Evolutionary conservation across 2,888 invertebrate species (phyloP).

Genomic region (Hypolimnas misippus): DNA sequence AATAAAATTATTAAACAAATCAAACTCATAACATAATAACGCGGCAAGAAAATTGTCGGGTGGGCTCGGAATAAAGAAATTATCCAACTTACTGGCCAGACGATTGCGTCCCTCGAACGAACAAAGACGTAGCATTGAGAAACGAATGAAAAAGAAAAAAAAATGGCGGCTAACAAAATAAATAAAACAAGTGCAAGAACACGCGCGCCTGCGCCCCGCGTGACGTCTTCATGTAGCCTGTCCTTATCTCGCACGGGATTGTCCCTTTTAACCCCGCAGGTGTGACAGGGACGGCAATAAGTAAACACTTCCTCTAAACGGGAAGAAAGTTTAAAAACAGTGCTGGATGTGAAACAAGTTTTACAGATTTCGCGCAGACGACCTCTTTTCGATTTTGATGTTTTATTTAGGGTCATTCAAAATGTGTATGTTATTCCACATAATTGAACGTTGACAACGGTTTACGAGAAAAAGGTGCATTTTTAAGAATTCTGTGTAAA

Average conservation of each 20-base stretch:
- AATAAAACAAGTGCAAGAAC: slow-evolving; percentile 82
- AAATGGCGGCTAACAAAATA: slow-evolving; percentile 72
- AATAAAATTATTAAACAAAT: slow-evolving; percentile 85
- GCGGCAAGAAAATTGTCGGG: slow-evolving; percentile 81
- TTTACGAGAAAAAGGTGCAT: slow-evolving; percentile 29
- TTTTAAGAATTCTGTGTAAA: neutral
- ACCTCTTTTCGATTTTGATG: slow-evolving; percentile 61
- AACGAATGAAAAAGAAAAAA: slow-evolving; percentile 64
- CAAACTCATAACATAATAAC: slow-evolving; percentile 82
- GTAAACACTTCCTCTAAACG: slow-evolving; percentile 63
- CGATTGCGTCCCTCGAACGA: slow-evolving; percentile 77
- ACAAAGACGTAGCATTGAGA: slow-evolving; percentile 80
- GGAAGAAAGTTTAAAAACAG: slow-evolving; percentile 81
- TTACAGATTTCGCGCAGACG: slow-evolving; percentile 79
- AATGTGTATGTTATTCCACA: slow-evolving; percentile 46
- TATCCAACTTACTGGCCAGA: slow-evolving; percentile 76
- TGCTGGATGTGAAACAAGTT: slow-evolving; percentile 78
- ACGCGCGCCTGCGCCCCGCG: slow-evolving; percentile 79
- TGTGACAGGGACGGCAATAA: slow-evolving; percentile 61
- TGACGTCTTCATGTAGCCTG: slow-evolving; percentile 81
- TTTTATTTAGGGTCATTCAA: slow-evolving; percentile 53
- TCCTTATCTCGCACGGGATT: slow-evolving; percentile 67
- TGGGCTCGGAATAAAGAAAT: slow-evolving; percentile 81
- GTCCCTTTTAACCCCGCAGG: slow-evolving; percentile 48
- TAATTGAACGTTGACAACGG: slow-evolving; percentile 47